phyloP scores from a whole-genome alignment of 2,888 invertebrate species.

The Spisula solida region DNA sequence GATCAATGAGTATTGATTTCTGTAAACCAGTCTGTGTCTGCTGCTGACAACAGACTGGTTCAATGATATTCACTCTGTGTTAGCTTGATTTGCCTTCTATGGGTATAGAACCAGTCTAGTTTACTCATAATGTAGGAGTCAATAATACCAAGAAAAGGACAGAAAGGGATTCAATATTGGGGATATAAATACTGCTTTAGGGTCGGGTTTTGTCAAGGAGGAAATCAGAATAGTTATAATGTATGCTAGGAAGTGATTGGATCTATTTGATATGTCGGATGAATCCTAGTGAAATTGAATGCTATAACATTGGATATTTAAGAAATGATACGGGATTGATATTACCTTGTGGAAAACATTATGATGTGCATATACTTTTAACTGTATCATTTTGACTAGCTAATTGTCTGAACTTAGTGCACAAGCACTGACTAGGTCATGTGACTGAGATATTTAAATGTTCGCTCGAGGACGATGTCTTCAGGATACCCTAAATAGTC shows the following conservation, averaged over 20 bases:
- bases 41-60: constrained; percentile 46
- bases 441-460: not conserved
- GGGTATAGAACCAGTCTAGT: constrained; percentile 33
- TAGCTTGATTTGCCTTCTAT: constrained; percentile 26
- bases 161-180: not conserved
- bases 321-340: not conserved
- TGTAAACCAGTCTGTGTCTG: constrained; percentile 38
- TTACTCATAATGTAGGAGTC: constrained; percentile 18
- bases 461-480: not conserved
- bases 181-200: not conserved
- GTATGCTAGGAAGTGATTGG: constrained; percentile 1
- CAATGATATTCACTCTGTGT: constrained; percentile 44
- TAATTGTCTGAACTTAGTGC: not conserved
- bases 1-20: constrained; percentile 48
- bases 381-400: not conserved
- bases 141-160: constrained; percentile 16
- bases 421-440: not conserved
- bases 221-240: not conserved
- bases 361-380: not conserved
- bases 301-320: not conserved
- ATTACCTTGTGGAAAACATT: not conserved
- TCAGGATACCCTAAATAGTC: no score
- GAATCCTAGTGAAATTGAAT: not conserved
- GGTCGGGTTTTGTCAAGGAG: not conserved
- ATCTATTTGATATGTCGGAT: not conserved